phyloP scores from a whole-genome alignment of 2,797 vertebrate species.

The Apodemus agrarius region DNA sequence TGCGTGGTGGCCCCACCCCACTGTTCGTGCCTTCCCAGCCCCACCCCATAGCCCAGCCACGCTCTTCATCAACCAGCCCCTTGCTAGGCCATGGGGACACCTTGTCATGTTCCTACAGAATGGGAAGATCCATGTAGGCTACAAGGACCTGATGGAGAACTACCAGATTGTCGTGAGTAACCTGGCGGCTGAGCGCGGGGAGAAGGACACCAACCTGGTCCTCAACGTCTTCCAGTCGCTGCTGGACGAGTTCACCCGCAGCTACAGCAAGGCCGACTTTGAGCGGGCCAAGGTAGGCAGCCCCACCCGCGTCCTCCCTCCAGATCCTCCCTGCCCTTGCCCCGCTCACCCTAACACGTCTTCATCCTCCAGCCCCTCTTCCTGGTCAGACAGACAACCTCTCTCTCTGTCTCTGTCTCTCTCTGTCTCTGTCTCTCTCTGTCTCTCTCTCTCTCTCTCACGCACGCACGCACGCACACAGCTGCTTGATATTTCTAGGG shows the following conservation, averaged over 20 bases:
- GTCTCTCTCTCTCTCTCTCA: too few relatives aligned
- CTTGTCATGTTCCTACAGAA: constrained; percentile 81
- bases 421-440: too few relatives aligned
- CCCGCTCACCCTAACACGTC: not conserved
- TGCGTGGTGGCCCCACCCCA: constrained; percentile 86
- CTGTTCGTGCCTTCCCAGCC: not conserved
- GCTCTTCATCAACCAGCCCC: not conserved
- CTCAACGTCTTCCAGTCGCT: constrained; percentile 98
- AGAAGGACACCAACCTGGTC: constrained; percentile 95
- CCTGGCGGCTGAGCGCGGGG: constrained; percentile 92
- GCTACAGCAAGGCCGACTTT: constrained; percentile 94
- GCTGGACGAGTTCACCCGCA: constrained; percentile 96
- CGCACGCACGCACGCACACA: not conserved
- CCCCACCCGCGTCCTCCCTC: not conserved
- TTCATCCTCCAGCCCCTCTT: not conserved
- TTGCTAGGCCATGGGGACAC: not conserved
- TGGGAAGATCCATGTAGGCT: constrained; percentile 91
- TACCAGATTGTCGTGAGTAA: constrained; percentile 95
- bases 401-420: too few relatives aligned
- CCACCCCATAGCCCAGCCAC: fast-evolving
- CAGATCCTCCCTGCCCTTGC: too few relatives aligned
- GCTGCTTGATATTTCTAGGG: not conserved
- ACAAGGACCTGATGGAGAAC: constrained; percentile 95
- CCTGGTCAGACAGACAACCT: not conserved
- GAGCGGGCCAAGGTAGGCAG: constrained; percentile 93